Evolutionary conservation across 1,140 invertebrate species (phyloP).

Genomic region (Dysdera silvatica): DNA sequence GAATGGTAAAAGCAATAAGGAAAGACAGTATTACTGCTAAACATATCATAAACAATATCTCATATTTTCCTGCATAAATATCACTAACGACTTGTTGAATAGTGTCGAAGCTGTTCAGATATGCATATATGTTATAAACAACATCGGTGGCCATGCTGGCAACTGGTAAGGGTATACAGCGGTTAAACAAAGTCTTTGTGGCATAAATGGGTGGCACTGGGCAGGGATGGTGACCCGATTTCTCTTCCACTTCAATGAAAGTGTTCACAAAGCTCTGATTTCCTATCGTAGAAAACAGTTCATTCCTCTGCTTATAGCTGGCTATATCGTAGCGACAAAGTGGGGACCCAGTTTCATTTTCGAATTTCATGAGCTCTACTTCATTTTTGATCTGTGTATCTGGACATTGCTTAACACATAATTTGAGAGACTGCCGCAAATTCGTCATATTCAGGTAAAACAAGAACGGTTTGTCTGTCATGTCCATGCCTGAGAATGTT

Average conservation of each 20-base stretch:
- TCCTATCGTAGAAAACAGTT: conserved; percentile 9
- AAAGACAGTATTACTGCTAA: conserved; percentile 77
- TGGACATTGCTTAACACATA: conserved; percentile 84
- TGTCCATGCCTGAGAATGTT: conserved; percentile 69
- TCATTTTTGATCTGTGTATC: conserved; percentile 54
- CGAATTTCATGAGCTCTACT: conserved; percentile 66
- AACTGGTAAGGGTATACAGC: conserved; percentile 68
- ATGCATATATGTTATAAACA: conserved; percentile 63
- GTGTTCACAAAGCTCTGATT: conserved; percentile 14
- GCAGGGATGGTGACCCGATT: conserved; percentile 16
- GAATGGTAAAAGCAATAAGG: conserved; percentile 70
- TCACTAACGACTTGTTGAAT: conserved; percentile 79
- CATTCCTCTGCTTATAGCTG: conserved; percentile 7
- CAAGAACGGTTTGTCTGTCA: conserved; percentile 66
- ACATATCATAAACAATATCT: conserved; percentile 68
- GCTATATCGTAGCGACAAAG: conserved; percentile 61
- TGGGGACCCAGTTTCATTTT: conserved; percentile 59
- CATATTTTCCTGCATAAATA: conserved; percentile 70
- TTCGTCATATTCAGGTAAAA: conserved; percentile 75
- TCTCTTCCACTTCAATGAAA: conserved; percentile 12
- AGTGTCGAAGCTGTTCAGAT: conserved; percentile 77
- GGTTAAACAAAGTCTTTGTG: conserved; percentile 62
- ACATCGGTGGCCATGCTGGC: conserved; percentile 54
- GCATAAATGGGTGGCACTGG: conserved; percentile 17
- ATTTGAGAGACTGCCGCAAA: conserved; percentile 65